A percentile compares a stretch with the other conserved stretches of the same genome.
phyloP scores from a whole-genome alignment of 2,888 invertebrate genomes.

The Helleia helle region DNA sequence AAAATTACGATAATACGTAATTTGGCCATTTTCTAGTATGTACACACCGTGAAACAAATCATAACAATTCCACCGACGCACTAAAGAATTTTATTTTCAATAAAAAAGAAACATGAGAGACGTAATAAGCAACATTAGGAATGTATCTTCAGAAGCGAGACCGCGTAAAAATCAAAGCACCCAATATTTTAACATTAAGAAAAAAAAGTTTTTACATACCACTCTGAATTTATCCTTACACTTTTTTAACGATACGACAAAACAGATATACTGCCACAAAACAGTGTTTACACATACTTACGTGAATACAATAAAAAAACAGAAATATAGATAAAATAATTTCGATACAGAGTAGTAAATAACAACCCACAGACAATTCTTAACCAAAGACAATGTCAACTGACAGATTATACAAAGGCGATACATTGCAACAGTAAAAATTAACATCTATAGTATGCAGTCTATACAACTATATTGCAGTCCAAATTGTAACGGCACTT shows the following conservation, averaged over 20 bases:
- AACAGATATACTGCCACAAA: too few species aligned
- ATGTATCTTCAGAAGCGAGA: conserved; percentile 42
- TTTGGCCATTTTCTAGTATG: not conserved
- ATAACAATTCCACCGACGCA: conserved; percentile 51
- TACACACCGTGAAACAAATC: conserved; percentile 31
- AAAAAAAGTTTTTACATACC: not conserved
- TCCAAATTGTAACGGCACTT: conserved; percentile 43
- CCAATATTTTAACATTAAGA: conserved; percentile 26
- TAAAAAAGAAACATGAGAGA: conserved; percentile 20
- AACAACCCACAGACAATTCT: conserved; percentile 21
- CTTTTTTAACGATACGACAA: too few species aligned
- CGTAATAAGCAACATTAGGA: conserved; percentile 42
- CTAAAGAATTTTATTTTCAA: conserved; percentile 12
- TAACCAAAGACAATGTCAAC: conserved; percentile 38
- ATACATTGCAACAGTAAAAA: conserved; percentile 50
- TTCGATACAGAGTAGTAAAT: conserved; percentile 9
- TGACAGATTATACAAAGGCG: too few species aligned
- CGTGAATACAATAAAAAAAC: too few species aligned
- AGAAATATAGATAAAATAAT: too few species aligned
- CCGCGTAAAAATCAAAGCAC: conserved; percentile 43
- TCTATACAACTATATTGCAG: conserved; percentile 31
- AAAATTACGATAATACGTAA: conserved; percentile 28
- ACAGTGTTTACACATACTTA: too few species aligned
- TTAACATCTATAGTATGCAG: conserved; percentile 51
- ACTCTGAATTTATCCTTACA: not conserved